Evolutionary conservation across 2,888 invertebrate genomes (phyloP).

Genomic region (Mactromeris polynyma): DNA sequence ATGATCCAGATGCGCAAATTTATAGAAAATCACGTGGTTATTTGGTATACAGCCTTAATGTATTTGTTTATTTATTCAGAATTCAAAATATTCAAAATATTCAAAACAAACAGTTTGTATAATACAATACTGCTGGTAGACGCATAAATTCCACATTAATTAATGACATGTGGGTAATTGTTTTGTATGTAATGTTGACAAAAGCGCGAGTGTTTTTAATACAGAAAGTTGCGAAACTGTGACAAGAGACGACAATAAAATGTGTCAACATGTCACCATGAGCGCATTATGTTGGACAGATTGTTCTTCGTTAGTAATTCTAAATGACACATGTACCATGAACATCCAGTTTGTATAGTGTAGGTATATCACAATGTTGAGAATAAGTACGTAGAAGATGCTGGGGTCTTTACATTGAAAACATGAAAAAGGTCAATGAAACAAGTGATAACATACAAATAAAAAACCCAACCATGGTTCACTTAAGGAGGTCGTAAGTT

Average conservation of each 20-base stretch:
- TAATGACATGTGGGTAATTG: not conserved
- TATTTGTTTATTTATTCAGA: not conserved
- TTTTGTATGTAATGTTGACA: conserved; percentile 22
- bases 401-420: not conserved
- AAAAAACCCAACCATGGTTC: too few species aligned
- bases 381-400: not conserved
- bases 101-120: not conserved
- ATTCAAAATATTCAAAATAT: not conserved
- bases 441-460: too few species aligned
- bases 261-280: conserved; percentile 35
- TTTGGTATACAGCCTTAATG: not conserved
- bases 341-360: not conserved
- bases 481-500: too few species aligned
- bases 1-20: too few species aligned
- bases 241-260: conserved; percentile 19
- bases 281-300: not conserved
- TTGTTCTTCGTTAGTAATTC: not conserved
- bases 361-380: not conserved
- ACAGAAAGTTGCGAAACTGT: conserved; percentile 38
- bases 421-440: too few species aligned
- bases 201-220: conserved; percentile 29
- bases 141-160: not conserved
- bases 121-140: not conserved
- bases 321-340: not conserved
- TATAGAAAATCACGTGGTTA: too few species aligned